These are phyloP conservation scores for Caenorhabditis doughertyi DNA, from an alignment of 2,888 invertebrate genomes.

Conservation along the genomic window DNA sequence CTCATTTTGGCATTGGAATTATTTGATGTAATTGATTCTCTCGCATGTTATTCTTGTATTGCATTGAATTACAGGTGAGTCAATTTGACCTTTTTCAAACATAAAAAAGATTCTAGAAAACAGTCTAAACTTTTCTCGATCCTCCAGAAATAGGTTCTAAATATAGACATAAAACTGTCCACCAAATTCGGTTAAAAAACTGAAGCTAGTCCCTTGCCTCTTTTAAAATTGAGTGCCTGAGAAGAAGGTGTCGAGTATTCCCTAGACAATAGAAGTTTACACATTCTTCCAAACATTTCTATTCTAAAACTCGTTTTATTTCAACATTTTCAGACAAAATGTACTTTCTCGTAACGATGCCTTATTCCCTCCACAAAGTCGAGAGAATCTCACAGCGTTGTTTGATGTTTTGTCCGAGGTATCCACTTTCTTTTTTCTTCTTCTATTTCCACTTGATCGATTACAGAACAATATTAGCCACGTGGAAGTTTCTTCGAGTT, in stretches of 20 bases:
- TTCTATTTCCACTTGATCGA: conserved; percentile 19
- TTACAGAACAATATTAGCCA: conserved; percentile 46
- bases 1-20: conserved; percentile 37
- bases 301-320: background rate
- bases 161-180: no score
- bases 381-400: conserved; percentile 54
- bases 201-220: no score
- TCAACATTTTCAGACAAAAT: conserved; percentile 53
- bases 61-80: conserved; percentile 60
- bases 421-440: conserved; percentile 14
- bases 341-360: conserved; percentile 58
- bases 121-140: no score
- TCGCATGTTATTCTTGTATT: conserved; percentile 61
- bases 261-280: no score
- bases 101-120: no score
- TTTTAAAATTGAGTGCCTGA: no score
- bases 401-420: conserved; percentile 57
- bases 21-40: conserved; percentile 28
- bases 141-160: no score
- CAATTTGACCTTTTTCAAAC: no score
- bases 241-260: no score
- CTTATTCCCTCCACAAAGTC: conserved; percentile 51
- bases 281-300: background rate
- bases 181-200: no score
- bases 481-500: conserved; percentile 56